Evolutionary conservation across 2,797 vertebrate species (phyloP), one percentile per base, ranked within the genome.

Genomic region (Molossus molossus): DNA sequence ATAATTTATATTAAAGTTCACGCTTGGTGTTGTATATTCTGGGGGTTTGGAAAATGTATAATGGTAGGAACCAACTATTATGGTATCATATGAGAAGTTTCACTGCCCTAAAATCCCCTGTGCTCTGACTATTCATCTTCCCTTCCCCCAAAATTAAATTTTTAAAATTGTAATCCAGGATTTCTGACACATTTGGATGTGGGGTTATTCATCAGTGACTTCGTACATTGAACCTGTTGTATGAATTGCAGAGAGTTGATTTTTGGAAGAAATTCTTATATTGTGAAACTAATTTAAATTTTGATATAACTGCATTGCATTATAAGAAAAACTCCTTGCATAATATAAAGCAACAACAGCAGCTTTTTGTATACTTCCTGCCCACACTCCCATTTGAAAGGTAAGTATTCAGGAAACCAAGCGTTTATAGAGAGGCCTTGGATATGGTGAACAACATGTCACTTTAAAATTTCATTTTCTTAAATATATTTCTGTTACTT

Each of bases 401-500:
- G 20, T 62, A 81, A 94, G 85, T 29, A 50, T 76, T 87, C 27
- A 73, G 33, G 29, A 84, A 81, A 81, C 4, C 87, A 1, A 87
- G 10, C n/a, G 29, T 84, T 13, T 84, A 69, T 84, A 55, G 0
- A 80, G 55, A 83, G n/a, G 9, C 64, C 85, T 97, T 94, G 90
- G n/a, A 11, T 92, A 58, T 27, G 37, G 3, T 18, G 12, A 62
- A 60, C 8, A 76, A 17, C 13, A 29, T 70, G 87, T 62, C 21
- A 90, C 9, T 90, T 82, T 88, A 90, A 90, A 85, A 84, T 85
- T 67, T 81, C 40, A 94, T 91, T 95, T 83, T 90, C 12, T 87
- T 65, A 83, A 86, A 37, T 94, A 62, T 60, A 23, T 88, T 89
- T 87, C 88, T 93, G 25, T 92, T 90, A 93, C 33, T 87, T 90